Base-by-base conservation (phyloP, 1,140 invertebrate genomes). In the Bombus balteatus region DNA sequence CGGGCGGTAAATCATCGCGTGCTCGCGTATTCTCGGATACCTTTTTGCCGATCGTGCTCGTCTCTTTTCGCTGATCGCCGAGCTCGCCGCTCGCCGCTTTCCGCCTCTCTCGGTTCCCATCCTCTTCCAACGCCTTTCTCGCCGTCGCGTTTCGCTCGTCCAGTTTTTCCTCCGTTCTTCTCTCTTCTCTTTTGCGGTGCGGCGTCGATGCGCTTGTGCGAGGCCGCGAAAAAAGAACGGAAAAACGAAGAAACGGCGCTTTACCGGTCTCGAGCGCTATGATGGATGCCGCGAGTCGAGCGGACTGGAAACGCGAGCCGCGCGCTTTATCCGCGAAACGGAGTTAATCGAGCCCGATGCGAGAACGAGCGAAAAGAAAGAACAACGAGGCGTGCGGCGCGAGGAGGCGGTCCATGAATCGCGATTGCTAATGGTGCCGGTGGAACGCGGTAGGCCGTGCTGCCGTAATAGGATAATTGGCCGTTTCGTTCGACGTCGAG, bases 1-100 rank as follows among this genome's bases (percentile, higher is more conserved):
- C 91, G 88, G 91, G 88, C 90, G 92, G 92, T 94, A 94, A 94
- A 92, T 95, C 93, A 95, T 95, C 91, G 47, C 93, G 87, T 87
- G 91, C 89, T 89, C 89, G 82, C 86, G 87, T 90, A 92, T 92
- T 91, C 88, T 91, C 91, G 91, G 88, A 92, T 92, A 90, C 81
- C 83, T 93, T 93, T 93, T 91, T 85, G 57, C 84, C 70, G 76
- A 4, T 34, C 73, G 4, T 13, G 18, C 34, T 83, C 66, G 66
- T 76, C 75, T 76, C 65, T 62, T 15, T 70, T 75, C 88, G 13
- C 25, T 8, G 68, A 39, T 39, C 34, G 47, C 18, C 47, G 47
- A 0, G 22, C 37, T 34, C 53, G 39, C 59, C 25, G 32, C 66
- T 34, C 18, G 34, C 5, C 12, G 43, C 47, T 53, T 59, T n/a